phyloP scores from a whole-genome alignment of 2,113 vertebrate species.

The Mus spicilegus region DNA sequence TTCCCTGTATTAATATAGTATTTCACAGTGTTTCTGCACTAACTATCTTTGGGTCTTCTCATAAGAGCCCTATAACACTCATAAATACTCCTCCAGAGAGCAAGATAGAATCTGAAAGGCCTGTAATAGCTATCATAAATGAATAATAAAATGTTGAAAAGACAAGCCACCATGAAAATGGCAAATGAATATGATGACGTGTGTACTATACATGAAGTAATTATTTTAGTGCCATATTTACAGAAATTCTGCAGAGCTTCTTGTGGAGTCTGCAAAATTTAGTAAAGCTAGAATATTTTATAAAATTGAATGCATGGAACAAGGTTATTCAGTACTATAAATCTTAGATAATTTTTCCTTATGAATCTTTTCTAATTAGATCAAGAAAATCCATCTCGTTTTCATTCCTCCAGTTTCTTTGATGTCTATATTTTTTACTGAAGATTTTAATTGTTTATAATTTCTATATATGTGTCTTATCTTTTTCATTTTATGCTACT shows the following conservation, averaged over 20 bases:
- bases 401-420: conserved; percentile 55
- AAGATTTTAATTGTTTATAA: neutral
- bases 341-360: neutral
- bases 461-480: neutral
- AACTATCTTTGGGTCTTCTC: conserved; percentile 89
- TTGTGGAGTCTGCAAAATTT: conserved; percentile 80
- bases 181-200: conserved; percentile 88
- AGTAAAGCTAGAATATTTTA: conserved; percentile 52
- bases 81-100: conserved; percentile 91
- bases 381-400: conserved; percentile 38
- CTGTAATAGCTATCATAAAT: conserved; percentile 91
- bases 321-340: conserved; percentile 42
- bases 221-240: conserved; percentile 87
- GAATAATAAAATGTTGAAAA: conserved; percentile 91
- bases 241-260: conserved; percentile 84
- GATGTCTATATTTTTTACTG: neutral
- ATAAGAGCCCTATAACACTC: conserved; percentile 89
- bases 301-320: conserved; percentile 72
- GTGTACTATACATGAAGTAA: conserved; percentile 85
- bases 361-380: conserved; percentile 47
- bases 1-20: conserved; percentile 86
- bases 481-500: neutral
- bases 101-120: conserved; percentile 88
- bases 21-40: conserved; percentile 88
- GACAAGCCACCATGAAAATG: conserved; percentile 89